Evolutionary conservation across 2,888 invertebrate genomes (phyloP).

Genomic region (Cheilosia scutellata): DNA sequence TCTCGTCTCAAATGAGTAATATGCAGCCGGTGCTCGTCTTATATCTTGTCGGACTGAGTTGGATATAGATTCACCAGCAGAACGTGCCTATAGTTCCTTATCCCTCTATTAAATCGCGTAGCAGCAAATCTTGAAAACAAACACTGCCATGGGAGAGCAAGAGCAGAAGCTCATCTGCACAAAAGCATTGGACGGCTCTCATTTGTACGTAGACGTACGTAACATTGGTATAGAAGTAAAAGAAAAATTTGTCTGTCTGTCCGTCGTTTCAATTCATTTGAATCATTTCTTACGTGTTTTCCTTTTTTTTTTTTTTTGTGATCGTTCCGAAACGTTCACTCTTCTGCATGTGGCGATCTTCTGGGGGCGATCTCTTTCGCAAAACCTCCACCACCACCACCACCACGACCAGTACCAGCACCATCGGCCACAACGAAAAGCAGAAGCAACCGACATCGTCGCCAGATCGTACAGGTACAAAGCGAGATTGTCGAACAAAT

Average conservation of each 20-base stretch:
- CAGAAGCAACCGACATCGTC: slow-evolving; percentile 70
- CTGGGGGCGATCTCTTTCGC: slow-evolving; percentile 53
- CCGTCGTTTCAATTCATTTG: slow-evolving; percentile 73
- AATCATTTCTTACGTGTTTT: slow-evolving; percentile 66
- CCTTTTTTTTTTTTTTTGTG: slow-evolving; percentile 10
- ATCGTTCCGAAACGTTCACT: slow-evolving; percentile 42
- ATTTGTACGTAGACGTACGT: slow-evolving; percentile 63
- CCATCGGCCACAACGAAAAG: slow-evolving; percentile 30
- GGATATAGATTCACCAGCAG: slow-evolving; percentile 42
- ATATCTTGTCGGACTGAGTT: slow-evolving; percentile 57
- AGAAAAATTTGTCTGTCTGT: slow-evolving; percentile 75
- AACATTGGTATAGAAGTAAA: slow-evolving; percentile 56
- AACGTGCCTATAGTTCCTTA: slow-evolving; percentile 59
- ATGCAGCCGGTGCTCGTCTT: slow-evolving; percentile 35
- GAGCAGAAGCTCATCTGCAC: slow-evolving; percentile 11
- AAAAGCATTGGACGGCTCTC: slow-evolving; percentile 32
- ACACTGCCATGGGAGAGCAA: slow-evolving; percentile 54
- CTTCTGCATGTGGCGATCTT: slow-evolving; percentile 57
- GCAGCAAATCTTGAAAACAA: slow-evolving; percentile 27
- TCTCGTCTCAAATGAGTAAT: not conserved
- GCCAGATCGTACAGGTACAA: slow-evolving; percentile 67
- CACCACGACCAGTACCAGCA: slow-evolving; percentile 25
- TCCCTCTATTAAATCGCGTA: slow-evolving; percentile 58
- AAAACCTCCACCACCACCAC: slow-evolving; percentile 22
- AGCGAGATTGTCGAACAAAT: slow-evolving; percentile 61